Evolutionary conservation across 1,140 invertebrate species (phyloP).

Genomic region (Philotrypesis tridentata): DNA sequence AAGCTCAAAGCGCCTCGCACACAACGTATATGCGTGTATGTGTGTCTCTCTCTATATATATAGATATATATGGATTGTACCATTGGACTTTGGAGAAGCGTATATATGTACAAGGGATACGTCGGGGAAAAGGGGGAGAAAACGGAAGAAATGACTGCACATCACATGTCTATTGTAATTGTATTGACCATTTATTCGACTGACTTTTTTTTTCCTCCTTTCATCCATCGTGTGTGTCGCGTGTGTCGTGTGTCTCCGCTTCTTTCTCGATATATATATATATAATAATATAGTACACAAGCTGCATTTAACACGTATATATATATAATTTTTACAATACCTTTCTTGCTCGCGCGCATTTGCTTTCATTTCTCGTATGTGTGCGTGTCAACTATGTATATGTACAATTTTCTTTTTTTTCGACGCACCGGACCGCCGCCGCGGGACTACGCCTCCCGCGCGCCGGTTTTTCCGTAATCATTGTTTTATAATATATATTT

Average conservation of each 20-base stretch:
- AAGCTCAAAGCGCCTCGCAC: background rate
- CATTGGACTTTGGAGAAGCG: background rate
- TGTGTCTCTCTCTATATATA: too few species aligned
- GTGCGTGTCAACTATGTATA: too few species aligned
- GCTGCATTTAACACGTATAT: constrained; percentile 71
- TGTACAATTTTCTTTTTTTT: too few species aligned
- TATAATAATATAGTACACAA: constrained; percentile 69
- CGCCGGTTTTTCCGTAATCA: constrained; percentile 56
- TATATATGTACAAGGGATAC: background rate
- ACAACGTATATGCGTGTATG: too few species aligned
- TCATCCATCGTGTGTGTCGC: too few species aligned
- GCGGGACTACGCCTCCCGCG: too few species aligned
- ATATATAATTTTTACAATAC: constrained; percentile 74
- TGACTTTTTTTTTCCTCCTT: constrained; percentile 12
- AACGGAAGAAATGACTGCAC: constrained; percentile 46
- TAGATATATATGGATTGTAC: constrained; percentile 22
- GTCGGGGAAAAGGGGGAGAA: background rate
- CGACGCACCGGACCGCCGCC: too few species aligned
- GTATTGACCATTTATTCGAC: constrained; percentile 73
- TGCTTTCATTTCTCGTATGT: too few species aligned
- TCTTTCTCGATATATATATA: constrained; percentile 59
- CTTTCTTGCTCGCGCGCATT: constrained; percentile 30
- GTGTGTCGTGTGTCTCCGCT: background rate
- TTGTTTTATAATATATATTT: constrained; percentile 46
- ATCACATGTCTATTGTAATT: constrained; percentile 56